Percentiles rank a stretch among this genome's conserved stretches.
Evolutionary conservation across 1,140 invertebrate genomes (phyloP).

Genomic region (Caenorhabditis remanei): DNA sequence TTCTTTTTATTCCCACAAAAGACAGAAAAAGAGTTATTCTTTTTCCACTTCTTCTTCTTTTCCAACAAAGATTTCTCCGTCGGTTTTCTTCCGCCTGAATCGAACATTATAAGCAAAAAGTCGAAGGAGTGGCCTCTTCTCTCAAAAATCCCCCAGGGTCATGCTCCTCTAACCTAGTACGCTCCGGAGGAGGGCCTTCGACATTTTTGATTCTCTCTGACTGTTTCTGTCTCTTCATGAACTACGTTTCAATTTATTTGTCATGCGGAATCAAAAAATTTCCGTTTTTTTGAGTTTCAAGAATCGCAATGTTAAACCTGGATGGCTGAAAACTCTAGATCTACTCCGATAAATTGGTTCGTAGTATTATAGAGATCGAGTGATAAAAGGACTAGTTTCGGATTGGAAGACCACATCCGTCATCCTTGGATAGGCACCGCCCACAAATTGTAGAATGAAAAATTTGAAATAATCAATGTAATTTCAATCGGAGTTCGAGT

Average conservation of each 20-base stretch:
- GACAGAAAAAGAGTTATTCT: constrained; percentile 27
- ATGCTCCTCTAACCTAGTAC: constrained; percentile 31
- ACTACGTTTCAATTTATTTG: background rate
- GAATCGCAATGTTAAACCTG: background rate
- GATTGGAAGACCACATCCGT: too few relatives aligned
- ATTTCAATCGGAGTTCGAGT: too few relatives aligned
- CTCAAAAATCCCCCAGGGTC: constrained; percentile 41
- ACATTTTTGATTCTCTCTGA: constrained; percentile 1
- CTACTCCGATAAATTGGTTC: too few relatives aligned
- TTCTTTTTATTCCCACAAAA: constrained; percentile 49
- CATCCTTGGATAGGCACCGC: too few relatives aligned
- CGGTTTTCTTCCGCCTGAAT: constrained; percentile 42
- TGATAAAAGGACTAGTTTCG: too few relatives aligned
- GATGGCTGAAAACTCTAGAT: background rate
- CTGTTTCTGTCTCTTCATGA: background rate
- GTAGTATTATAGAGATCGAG: too few relatives aligned
- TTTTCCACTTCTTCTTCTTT: constrained; percentile 7
- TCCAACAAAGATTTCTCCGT: constrained; percentile 4
- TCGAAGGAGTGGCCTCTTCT: constrained; percentile 4
- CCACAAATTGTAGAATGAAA: too few relatives aligned
- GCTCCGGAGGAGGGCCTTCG: background rate
- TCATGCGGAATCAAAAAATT: background rate
- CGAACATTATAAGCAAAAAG: constrained; percentile 47
- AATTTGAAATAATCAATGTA: too few relatives aligned
- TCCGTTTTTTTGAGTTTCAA: background rate